Evolutionary conservation across 2,888 invertebrate genomes (phyloP).

Genomic region (Agrenia bidenticulata): DNA sequence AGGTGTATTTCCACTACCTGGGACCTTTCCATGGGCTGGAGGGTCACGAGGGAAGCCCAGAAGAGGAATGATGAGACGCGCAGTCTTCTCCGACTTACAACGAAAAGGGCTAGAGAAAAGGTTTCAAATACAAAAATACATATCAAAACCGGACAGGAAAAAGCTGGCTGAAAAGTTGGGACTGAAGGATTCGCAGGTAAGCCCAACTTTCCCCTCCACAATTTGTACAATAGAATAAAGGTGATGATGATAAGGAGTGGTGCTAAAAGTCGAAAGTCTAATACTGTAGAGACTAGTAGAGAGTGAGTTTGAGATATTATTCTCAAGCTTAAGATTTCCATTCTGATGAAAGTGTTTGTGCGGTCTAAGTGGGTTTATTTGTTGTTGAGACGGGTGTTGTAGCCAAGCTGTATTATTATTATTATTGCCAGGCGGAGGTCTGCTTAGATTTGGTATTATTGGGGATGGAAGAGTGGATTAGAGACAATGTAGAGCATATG

Average conservation of each 20-base stretch:
- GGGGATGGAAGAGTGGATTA: constrained; percentile 1
- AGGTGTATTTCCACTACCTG: constrained; percentile 58
- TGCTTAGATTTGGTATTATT: background rate
- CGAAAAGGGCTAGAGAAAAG: constrained; percentile 92
- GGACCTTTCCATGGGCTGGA: constrained; percentile 83
- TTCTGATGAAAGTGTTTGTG: too few relatives aligned
- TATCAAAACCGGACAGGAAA: constrained; percentile 97
- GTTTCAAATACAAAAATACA: constrained; percentile 97
- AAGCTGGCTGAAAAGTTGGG: constrained; percentile 94
- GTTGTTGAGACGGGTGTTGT: too few relatives aligned
- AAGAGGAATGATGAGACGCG: constrained; percentile 93
- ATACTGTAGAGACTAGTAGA: too few relatives aligned
- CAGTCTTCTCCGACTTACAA: constrained; percentile 95
- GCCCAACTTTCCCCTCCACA: background rate
- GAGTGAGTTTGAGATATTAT: too few relatives aligned
- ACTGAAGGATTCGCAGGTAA: constrained; percentile 94
- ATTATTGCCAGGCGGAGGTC: background rate
- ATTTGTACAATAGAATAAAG: background rate
- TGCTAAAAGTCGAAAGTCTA: too few relatives aligned
- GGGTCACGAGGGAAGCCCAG: constrained; percentile 89
- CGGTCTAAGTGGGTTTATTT: background rate
- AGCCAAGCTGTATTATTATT: background rate
- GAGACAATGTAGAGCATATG: background rate
- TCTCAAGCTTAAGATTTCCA: too few relatives aligned
- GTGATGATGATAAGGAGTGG: too few relatives aligned